phyloP scores from a whole-genome alignment of 2,113 vertebrate genomes.

The Rana temporaria region DNA sequence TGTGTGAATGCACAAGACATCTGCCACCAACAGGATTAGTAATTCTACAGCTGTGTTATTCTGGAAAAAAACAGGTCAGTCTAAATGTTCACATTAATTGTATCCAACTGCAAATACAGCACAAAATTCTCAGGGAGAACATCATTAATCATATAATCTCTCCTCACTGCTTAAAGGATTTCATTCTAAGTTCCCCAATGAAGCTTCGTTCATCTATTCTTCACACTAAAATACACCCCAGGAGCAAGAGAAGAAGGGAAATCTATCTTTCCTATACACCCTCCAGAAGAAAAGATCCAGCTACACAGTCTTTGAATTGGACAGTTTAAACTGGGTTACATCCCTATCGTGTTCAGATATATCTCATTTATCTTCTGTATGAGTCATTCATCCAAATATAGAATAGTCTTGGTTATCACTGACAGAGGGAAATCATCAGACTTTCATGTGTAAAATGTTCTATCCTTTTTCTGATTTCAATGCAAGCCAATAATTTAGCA shows the following conservation, averaged over 20 bases:
- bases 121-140: conserved; percentile 9
- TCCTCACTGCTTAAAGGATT: conserved; percentile 39
- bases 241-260: conserved; percentile 5
- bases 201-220: conserved; percentile 34
- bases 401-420: not conserved
- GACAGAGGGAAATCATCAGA: conserved; percentile 16
- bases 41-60: conserved; percentile 7
- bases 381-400: conserved; percentile 42
- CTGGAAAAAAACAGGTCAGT: not conserved
- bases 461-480: not conserved
- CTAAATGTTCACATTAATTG: conserved; percentile 15
- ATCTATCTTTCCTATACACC: conserved; percentile 1
- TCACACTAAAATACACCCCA: conserved; percentile 34
- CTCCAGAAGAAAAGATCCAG: conserved; percentile 13
- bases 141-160: conserved; percentile 31
- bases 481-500: not conserved
- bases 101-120: conserved; percentile 13
- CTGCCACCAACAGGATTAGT: not conserved
- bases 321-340: conserved; percentile 6
- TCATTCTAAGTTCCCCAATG: conserved; percentile 16
- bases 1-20: too few relatives aligned
- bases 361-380: conserved; percentile 26
- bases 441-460: not conserved
- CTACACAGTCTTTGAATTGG: conserved; percentile 9
- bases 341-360: conserved; percentile 16